Evolutionary conservation across 2,113 vertebrate species (phyloP), one percentile per base, ranked within the genome.

Genomic region (Orthonyx spaldingii): DNA sequence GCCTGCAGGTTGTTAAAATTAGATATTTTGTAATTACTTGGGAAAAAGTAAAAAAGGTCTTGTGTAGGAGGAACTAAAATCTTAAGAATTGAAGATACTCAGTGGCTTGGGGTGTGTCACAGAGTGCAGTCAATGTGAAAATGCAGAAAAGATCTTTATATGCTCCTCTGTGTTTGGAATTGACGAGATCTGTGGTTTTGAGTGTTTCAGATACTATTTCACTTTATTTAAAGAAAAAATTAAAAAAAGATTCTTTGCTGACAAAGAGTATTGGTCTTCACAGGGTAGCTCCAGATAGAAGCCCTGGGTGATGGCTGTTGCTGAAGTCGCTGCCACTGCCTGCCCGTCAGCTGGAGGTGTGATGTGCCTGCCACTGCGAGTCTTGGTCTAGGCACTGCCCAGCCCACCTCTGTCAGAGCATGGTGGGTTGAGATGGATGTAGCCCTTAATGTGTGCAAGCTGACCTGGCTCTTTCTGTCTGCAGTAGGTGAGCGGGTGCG

Each of bases 41-140:
- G 56, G 47, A 46, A 74, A 55, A 64, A 24, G 6, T 55, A 30
- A 42, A 70, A 66, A 41, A 52, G 13, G 11, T 82, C 11, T 71
- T 24, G 1, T 10, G 2, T 16, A 27, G 26, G 19, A 30, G 26
- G 47, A 27, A 44, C 10, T 16, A 10, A 52, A 75, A 33, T 49
- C 26, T 42, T 87, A 12, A 20, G 11, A n/a, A 3, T 2, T 33
- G 27, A 30, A 56, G 13, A 7, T n/a, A 17, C 11, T 14, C 33
- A 23, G 28, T 0, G 0, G 2, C 16, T 59, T 53, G 13, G 33
- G 17, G 3, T 35, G 10, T 83, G 33, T 86, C 24, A 9, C 30
- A 30, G 41, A 19, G 30, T 26, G 37, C 18, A 57, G 9, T 15
- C 16, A 5, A 3, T 15, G 16, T 49, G 47, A 13, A 85, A 68